Base-by-base conservation (phyloP, 2,888 invertebrate species). In the Mactromeris polynyma region DNA sequence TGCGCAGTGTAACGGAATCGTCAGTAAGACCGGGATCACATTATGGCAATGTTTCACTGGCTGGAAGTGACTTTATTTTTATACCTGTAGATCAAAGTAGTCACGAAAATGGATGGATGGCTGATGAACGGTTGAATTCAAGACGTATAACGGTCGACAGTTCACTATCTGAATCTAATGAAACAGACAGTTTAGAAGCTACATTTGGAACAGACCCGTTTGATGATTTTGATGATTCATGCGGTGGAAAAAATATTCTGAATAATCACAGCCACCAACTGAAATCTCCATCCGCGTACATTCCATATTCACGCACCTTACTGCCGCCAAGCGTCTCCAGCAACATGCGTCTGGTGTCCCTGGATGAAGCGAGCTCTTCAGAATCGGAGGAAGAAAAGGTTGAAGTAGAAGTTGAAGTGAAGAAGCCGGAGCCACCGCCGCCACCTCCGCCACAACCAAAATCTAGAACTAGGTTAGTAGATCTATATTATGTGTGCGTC, bases 361-460 rank as follows among this genome's bases (percentile, higher is more conserved):
- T 92, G 11, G 89, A 92, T 40, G 92, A 92, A 69, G 89, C 87
- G 26, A 89, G 88, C 58, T 69, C 90, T 42, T 92, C 92, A 19
- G 90, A 90, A 73, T 87, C 87, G 33, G 90, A 89, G 69, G 89
- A 84, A 38, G 89, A 89, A 40, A 51, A 40, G 36, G 79, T 77
- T 58, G 83, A 81, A 73, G 81, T 84, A 26, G 79, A 83, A 69
- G 69, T 77, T n/a, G 86, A 87, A 64, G 87, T 83, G 77, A 81
- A 87, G 38, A 85, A 85, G 36, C 83, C 90, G 7, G 86, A 89
- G 1, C 89, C 73, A 31, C 81, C 83, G 17, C 36, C 77, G 21
- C 38, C 79, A 2, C 78, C 79, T 36, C 73, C 73, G 14, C 73
- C 73, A 73, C 33, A 73, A 54, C 40, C 42, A 3, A 69, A 81